A percentile compares a stretch with the other conserved stretches of the same genome.
phyloP scores from a whole-genome alignment of 2,888 invertebrate species.

The Stenodera caucasica region DNA sequence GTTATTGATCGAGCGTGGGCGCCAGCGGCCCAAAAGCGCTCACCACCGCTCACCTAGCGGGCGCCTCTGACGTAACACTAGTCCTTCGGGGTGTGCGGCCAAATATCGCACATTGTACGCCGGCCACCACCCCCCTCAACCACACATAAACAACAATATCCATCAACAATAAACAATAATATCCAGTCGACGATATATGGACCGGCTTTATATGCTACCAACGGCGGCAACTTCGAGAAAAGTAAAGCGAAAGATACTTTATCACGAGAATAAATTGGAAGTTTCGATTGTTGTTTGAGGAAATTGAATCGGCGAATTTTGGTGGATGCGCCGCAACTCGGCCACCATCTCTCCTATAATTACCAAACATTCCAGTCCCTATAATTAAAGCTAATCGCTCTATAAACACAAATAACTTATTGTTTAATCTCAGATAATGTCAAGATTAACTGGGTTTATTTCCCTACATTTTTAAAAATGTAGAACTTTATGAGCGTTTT shows the following conservation, averaged over 20 bases:
- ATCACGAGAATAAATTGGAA: no score
- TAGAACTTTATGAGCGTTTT: not conserved
- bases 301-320: no score
- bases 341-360: no score
- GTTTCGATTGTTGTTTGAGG: no score
- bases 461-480: no score
- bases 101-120: conserved; percentile 33
- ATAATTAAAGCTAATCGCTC: no score
- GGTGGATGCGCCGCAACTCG: no score
- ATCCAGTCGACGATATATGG: not conserved
- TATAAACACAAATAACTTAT: no score
- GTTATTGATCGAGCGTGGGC: conserved; percentile 46
- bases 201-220: not conserved
- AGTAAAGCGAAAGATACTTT: no score
- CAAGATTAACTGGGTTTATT: no score
- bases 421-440: no score
- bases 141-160: not conserved
- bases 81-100: conserved; percentile 41
- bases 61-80: conserved; percentile 49
- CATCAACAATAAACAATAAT: not conserved
- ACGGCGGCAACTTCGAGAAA: not conserved
- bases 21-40: conserved; percentile 29
- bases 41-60: conserved; percentile 43
- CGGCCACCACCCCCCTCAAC: not conserved
- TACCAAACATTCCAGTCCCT: no score